phyloP scores from a whole-genome alignment of 1,140 invertebrate genomes.

The Drosophila melanogaster region DNA sequence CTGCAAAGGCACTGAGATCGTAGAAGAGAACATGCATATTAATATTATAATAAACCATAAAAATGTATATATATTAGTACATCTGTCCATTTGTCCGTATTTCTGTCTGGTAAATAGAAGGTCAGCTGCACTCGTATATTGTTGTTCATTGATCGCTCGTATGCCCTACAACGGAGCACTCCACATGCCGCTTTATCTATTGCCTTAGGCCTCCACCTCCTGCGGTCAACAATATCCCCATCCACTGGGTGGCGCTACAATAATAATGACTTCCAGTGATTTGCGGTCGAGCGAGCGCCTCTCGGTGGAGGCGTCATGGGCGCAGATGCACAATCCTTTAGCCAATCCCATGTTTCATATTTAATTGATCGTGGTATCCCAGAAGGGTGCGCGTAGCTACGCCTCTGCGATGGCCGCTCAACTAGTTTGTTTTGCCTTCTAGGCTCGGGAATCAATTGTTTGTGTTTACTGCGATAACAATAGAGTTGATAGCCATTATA shows the following conservation, averaged over 20 bases:
- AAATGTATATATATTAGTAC: no score
- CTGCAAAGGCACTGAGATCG: constrained; percentile 46
- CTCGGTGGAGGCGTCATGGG: background rate
- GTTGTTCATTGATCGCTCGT: constrained; percentile 8
- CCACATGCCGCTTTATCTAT: constrained; percentile 22
- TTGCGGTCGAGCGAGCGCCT: constrained; percentile 19
- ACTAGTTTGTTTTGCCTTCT: constrained; percentile 25
- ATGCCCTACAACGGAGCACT: constrained; percentile 6
- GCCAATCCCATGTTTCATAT: background rate
- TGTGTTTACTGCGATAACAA: constrained; percentile 58
- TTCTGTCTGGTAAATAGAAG: background rate
- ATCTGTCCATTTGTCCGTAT: no score
- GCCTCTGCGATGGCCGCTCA: constrained; percentile 12
- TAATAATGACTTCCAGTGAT: constrained; percentile 45
- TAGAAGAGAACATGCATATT: background rate
- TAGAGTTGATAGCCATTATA: constrained; percentile 24
- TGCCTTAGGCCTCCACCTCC: background rate
- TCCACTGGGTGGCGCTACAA: constrained; percentile 40
- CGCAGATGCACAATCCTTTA: background rate
- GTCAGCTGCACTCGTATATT: constrained; percentile 4
- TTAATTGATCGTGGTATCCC: constrained; percentile 1
- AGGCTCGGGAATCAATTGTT: constrained; percentile 43
- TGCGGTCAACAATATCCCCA: background rate
- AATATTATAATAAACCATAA: no score
- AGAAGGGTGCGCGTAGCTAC: constrained; percentile 1